These are phyloP conservation scores for Pocillopora damicornis DNA, from an alignment of 64 coral and sea anemone species.

Conservation along the genomic window DNA sequence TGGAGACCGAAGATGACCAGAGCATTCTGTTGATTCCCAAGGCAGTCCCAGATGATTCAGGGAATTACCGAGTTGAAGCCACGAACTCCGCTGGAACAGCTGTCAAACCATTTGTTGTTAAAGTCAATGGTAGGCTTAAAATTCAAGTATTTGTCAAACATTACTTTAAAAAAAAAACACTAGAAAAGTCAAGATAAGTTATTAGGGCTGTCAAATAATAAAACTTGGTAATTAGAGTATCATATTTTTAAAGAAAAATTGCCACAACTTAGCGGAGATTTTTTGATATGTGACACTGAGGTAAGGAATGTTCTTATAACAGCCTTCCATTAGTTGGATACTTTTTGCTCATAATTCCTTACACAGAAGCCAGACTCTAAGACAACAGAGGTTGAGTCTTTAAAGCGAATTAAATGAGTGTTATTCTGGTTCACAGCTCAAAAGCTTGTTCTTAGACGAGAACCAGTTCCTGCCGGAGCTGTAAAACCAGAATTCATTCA, in stretches of 20 bases:
- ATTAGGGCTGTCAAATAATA: too few species aligned
- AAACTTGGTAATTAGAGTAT: too few species aligned
- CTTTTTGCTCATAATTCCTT: too few species aligned
- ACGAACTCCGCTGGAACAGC: constrained; percentile 67
- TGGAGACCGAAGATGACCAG: constrained; percentile 49
- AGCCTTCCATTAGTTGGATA: too few species aligned
- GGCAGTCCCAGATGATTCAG: constrained; percentile 72
- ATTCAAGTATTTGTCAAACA: too few species aligned
- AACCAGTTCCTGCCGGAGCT: constrained; percentile 67
- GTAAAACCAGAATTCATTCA: constrained; percentile 83
- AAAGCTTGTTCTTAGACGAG: constrained; percentile 71
- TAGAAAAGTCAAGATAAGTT: too few species aligned
- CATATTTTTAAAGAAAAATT: too few species aligned
- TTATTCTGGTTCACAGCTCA: constrained; percentile 44
- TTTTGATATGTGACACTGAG: too few species aligned
- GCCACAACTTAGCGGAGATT: too few species aligned
- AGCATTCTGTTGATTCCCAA: constrained; percentile 75
- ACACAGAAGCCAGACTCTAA: too few species aligned
- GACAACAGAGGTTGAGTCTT: not conserved
- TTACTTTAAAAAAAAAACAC: too few species aligned
- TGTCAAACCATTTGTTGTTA: constrained; percentile 66
- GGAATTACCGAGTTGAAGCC: constrained; percentile 73
- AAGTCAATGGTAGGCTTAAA: constrained; percentile 68
- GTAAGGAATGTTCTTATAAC: too few species aligned
- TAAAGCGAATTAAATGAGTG: not conserved